Evolutionary conservation across 2,888 invertebrate genomes (phyloP).

Genomic region (Latheticus oryzae): DNA sequence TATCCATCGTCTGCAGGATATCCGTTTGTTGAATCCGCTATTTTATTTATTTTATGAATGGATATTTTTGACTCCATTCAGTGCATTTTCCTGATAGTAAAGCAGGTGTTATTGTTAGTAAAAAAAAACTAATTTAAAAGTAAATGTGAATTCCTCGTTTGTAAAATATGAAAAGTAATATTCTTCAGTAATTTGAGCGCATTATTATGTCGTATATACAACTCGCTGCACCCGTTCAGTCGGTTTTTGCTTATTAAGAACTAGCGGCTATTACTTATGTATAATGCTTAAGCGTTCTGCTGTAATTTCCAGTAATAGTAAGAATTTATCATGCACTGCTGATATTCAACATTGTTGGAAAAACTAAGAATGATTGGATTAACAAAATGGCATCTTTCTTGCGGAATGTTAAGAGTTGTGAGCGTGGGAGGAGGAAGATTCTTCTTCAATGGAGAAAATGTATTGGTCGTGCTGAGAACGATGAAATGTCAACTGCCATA

Average conservation of each 20-base stretch:
- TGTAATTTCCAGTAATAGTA: constrained; percentile 24
- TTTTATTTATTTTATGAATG: constrained; percentile 30
- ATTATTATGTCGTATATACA: constrained; percentile 40
- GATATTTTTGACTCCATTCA: no score
- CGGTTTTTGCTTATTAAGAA: constrained; percentile 40
- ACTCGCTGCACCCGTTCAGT: constrained; percentile 39
- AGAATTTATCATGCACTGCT: constrained; percentile 25
- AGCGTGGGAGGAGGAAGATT: constrained; percentile 25
- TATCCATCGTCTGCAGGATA: constrained; percentile 29
- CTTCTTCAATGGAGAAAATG: no score
- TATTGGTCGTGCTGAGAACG: no score
- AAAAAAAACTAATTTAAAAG: no score
- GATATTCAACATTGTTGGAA: no score
- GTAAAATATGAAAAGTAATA: constrained; percentile 40
- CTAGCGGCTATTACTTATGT: constrained; percentile 34
- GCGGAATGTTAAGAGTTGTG: constrained; percentile 18
- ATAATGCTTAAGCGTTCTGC: constrained; percentile 23
- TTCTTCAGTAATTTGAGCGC: constrained; percentile 39
- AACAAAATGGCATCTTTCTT: no score
- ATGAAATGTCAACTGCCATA: no score
- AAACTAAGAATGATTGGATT: no score
- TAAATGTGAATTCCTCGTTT: constrained; percentile 30
- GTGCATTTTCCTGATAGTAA: no score
- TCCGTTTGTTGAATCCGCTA: constrained; percentile 27
- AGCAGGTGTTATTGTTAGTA: no score